These are phyloP conservation scores for Helogale parvula DNA, from an alignment of 2,113 vertebrate genomes.

Conservation along the genomic window DNA sequence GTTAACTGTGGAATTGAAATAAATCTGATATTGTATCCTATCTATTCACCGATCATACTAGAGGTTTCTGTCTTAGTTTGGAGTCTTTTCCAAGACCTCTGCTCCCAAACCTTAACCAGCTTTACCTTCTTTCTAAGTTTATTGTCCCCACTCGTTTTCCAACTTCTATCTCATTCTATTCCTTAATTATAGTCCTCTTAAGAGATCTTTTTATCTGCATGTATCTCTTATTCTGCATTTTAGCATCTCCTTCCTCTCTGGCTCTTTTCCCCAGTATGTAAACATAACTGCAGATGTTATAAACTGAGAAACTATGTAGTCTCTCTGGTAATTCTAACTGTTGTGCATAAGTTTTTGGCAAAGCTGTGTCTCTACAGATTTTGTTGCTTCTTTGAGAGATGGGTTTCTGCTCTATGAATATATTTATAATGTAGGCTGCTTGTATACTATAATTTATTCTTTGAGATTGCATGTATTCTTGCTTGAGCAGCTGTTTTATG, in stretches of 20 bases:
- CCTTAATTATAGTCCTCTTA: neutral
- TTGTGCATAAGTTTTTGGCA: constrained; percentile 67
- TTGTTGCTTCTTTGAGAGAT: constrained; percentile 67
- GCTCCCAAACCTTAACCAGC: neutral
- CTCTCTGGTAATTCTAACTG: constrained; percentile 66
- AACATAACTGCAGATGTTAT: constrained; percentile 73
- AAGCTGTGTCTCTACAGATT: constrained; percentile 53
- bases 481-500: constrained; percentile 58
- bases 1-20: neutral
- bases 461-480: constrained; percentile 34
- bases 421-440: constrained; percentile 63
- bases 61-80: neutral
- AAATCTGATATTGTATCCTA: neutral
- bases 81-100: constrained; percentile 1
- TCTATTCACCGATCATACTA: neutral
- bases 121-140: neutral
- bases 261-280: constrained; percentile 53
- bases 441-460: constrained; percentile 64
- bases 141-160: neutral
- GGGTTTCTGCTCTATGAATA: constrained; percentile 66
- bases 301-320: constrained; percentile 57
- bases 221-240: constrained; percentile 33
- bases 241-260: constrained; percentile 4
- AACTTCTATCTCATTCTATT: neutral
- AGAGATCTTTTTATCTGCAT: neutral